These are phyloP conservation scores for Cantharis rufa DNA, from an alignment of 2,888 invertebrate species.

Conservation along the genomic window DNA sequence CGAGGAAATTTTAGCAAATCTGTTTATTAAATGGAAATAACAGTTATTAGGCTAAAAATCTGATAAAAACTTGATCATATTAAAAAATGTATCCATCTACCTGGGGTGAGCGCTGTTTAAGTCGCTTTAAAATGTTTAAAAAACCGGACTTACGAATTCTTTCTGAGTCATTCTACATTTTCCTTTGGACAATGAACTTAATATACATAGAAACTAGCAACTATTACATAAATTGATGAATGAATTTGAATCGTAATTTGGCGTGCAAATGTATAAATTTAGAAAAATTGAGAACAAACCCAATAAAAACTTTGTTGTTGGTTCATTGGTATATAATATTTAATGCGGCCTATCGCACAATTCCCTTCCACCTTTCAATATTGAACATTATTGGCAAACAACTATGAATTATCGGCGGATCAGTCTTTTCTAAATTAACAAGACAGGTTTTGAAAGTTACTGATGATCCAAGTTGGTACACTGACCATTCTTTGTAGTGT, in stretches of 20 bases:
- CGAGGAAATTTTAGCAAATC: background rate
- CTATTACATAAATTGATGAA: background rate
- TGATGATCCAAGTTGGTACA: slow-evolving; percentile 6
- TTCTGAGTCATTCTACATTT: slow-evolving; percentile 19
- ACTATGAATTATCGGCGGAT: background rate
- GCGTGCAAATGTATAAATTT: background rate
- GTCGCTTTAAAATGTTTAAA: slow-evolving; percentile 1
- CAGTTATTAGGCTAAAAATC: background rate
- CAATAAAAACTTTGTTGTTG: no score
- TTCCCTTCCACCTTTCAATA: background rate
- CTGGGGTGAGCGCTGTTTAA: background rate
- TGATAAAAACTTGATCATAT: background rate
- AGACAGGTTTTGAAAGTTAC: slow-evolving; percentile 8
- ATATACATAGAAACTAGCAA: background rate
- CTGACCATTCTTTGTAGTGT: slow-evolving; percentile 10
- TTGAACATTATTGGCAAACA: background rate
- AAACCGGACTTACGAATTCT: slow-evolving; percentile 19
- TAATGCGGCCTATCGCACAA: background rate
- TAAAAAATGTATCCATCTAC: background rate
- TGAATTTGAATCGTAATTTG: background rate
- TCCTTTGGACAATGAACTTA: slow-evolving; percentile 13
- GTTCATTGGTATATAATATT: slow-evolving; percentile 1
- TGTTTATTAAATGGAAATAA: background rate
- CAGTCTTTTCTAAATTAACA: slow-evolving; percentile 12
- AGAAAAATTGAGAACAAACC: background rate